phyloP scores from a whole-genome alignment of 2,888 invertebrate genomes.

The Synanthedon myopaeformis region DNA sequence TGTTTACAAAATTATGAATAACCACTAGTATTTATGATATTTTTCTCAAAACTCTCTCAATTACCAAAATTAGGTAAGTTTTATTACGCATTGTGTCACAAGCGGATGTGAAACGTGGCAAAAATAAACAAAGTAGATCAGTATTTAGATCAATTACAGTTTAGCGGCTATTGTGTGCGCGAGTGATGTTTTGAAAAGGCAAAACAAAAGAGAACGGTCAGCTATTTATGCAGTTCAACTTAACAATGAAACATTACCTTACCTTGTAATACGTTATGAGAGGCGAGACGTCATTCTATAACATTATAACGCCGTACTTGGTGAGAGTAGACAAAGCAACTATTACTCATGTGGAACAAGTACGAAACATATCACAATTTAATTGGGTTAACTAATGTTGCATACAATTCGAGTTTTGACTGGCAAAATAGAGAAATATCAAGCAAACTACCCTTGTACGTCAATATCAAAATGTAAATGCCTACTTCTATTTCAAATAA shows the following conservation, averaged over 20 bases:
- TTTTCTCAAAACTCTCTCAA: neutral
- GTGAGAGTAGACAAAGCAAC: too few relatives aligned
- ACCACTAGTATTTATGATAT: neutral
- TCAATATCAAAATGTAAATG: too few relatives aligned
- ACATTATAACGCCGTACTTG: neutral
- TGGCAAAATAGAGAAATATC: too few relatives aligned
- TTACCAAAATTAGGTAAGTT: slow-evolving; percentile 4
- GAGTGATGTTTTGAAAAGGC: slow-evolving; percentile 28
- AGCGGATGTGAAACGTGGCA: slow-evolving; percentile 2
- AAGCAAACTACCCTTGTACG: too few relatives aligned
- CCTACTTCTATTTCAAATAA: too few relatives aligned
- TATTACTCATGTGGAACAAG: too few relatives aligned
- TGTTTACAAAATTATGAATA: too few relatives aligned
- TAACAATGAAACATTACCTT: slow-evolving; percentile 20
- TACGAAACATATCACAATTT: too few relatives aligned
- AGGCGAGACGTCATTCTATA: slow-evolving; percentile 10
- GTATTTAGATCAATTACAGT: neutral
- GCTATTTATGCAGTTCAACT: slow-evolving; percentile 22
- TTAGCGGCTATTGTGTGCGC: slow-evolving; percentile 7
- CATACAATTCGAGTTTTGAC: too few relatives aligned
- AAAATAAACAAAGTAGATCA: neutral
- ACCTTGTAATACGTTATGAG: slow-evolving; percentile 8
- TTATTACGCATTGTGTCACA: slow-evolving; percentile 9
- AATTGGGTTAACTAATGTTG: too few relatives aligned
- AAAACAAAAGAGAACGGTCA: slow-evolving; percentile 33